These are phyloP conservation scores for Connochaetes taurinus DNA, from an alignment of 2,113 vertebrate genomes.

Conservation along the genomic window DNA sequence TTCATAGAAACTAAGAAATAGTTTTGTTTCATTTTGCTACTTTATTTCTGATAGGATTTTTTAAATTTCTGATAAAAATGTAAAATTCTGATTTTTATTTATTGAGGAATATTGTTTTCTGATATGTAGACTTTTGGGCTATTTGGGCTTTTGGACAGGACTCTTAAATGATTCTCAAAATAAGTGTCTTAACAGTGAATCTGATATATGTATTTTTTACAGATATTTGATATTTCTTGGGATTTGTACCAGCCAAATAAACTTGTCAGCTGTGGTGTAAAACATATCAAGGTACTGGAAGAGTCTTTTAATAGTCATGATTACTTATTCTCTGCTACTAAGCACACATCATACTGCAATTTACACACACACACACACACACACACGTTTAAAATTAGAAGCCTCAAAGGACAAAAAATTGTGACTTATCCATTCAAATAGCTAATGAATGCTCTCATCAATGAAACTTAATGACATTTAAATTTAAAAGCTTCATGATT, in stretches of 20 bases:
- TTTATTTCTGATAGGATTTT: neutral
- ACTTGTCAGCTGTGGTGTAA: conserved; percentile 95
- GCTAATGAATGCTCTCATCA: neutral
- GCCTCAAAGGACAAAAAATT: conserved; percentile 24
- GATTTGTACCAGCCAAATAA: conserved; percentile 96
- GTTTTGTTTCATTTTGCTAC: neutral
- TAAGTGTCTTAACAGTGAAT: conserved; percentile 52
- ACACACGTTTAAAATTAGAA: neutral
- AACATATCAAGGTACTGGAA: conserved; percentile 94
- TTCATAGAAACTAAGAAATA: conserved; percentile 1
- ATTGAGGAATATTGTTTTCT: conserved; percentile 12
- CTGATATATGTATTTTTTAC: conserved; percentile 46
- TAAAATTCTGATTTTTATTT: neutral
- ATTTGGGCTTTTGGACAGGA: neutral
- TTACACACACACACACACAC: neutral
- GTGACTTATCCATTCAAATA: neutral
- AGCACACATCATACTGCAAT: neutral
- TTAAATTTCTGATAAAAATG: neutral
- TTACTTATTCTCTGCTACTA: neutral
- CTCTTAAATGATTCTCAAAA: conserved; percentile 37
- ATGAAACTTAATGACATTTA: conserved; percentile 16
- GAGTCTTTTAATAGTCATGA: neutral
- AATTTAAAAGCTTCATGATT: conserved; percentile 14
- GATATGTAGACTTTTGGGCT: neutral
- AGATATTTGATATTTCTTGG: conserved; percentile 99